Percentiles rank a stretch among this genome's conserved stretches.
Evolutionary conservation across 1,140 invertebrate genomes (phyloP).

Genomic region (Heliconius hermathena): DNA sequence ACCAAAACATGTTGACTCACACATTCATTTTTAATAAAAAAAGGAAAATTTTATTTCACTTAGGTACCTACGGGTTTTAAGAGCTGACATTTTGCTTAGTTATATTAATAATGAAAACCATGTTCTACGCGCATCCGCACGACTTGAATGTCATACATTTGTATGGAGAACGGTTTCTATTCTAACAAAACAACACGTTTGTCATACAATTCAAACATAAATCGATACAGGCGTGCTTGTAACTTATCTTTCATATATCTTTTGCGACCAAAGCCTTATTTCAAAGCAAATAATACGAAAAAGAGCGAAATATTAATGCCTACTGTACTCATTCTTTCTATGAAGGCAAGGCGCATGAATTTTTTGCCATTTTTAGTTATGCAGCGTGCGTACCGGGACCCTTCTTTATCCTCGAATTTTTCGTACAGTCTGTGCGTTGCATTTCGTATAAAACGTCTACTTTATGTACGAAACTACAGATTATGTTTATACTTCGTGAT

Average conservation of each 20-base stretch:
- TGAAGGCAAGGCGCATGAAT: constrained; percentile 43
- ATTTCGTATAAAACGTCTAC: constrained; percentile 61
- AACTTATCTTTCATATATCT: not conserved
- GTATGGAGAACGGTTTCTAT: constrained; percentile 33
- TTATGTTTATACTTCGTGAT: constrained; percentile 22
- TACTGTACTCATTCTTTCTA: constrained; percentile 27
- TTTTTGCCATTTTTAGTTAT: constrained; percentile 68
- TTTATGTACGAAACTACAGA: constrained; percentile 37
- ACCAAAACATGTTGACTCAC: not conserved
- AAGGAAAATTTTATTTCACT: not conserved
- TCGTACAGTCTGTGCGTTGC: constrained; percentile 56
- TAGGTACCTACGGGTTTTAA: not conserved
- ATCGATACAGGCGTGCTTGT: constrained; percentile 2
- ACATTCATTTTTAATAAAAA: not conserved
- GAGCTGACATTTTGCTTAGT: not conserved
- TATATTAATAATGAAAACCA: constrained; percentile 29
- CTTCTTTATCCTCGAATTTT: constrained; percentile 59
- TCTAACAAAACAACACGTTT: constrained; percentile 33
- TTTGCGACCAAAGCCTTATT: constrained; percentile 28
- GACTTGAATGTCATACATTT: constrained; percentile 32
- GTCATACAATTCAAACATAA: constrained; percentile 42
- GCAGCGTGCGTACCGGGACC: constrained; percentile 58
- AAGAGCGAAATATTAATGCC: constrained; percentile 17
- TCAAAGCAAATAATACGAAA: not conserved
- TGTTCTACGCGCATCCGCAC: constrained; percentile 23